Evolutionary conservation across 2,113 vertebrate species (phyloP).

Genomic region (Uria lomvia): DNA sequence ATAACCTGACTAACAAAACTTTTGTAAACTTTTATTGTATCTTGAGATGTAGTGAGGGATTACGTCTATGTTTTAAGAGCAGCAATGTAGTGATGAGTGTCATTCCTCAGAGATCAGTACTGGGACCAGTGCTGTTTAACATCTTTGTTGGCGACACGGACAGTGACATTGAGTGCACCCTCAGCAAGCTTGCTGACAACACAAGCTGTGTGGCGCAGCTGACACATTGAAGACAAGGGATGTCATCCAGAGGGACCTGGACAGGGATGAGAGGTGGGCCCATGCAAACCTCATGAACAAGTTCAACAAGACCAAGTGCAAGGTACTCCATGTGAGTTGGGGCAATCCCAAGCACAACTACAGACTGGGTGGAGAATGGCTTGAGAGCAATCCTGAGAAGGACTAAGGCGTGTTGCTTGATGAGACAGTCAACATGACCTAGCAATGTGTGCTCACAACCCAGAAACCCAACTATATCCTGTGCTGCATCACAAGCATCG

Average conservation of each 20-base stretch:
- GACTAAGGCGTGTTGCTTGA: not conserved
- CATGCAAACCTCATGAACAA: not conserved
- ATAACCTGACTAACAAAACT: not conserved
- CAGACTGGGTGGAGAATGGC: not conserved
- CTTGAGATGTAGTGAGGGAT: not conserved
- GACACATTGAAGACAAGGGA: not conserved
- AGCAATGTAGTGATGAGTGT: not conserved
- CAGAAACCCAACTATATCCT: not conserved
- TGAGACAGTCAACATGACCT: not conserved
- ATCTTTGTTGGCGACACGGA: not conserved
- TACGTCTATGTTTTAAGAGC: not conserved
- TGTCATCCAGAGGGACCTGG: not conserved
- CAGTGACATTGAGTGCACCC: not conserved
- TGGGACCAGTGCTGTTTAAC: not conserved
- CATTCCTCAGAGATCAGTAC: not conserved
- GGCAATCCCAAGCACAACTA: not conserved
- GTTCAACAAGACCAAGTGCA: not conserved
- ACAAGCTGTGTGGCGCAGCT: too few relatives aligned
- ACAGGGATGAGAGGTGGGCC: not conserved
- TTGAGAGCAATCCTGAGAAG: not conserved
- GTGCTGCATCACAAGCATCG: not conserved
- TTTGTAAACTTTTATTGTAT: not conserved
- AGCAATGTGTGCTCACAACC: not conserved
- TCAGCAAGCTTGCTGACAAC: too few relatives aligned
- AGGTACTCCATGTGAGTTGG: not conserved